phyloP scores from a whole-genome alignment of 2,113 vertebrate species.

The Oncorhynchus keta region DNA sequence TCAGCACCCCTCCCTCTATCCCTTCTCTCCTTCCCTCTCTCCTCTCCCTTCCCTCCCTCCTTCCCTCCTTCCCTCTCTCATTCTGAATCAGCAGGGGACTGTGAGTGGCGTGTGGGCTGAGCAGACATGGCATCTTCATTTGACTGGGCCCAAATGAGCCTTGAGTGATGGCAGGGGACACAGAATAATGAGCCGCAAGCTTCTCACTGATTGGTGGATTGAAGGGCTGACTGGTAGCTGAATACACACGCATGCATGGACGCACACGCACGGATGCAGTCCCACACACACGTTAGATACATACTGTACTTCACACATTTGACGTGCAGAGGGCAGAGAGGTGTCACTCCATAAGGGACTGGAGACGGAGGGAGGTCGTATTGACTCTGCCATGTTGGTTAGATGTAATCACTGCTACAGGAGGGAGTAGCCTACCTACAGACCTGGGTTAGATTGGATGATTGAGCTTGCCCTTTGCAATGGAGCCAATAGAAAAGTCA shows the following conservation, averaged over 20 bases:
- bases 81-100: constrained; percentile 3
- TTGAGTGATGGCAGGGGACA: constrained; percentile 52
- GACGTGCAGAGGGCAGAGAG: constrained; percentile 6
- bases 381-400: neutral
- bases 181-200: constrained; percentile 55
- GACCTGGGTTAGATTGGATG: too few relatives aligned
- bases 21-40: neutral
- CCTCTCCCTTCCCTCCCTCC: neutral
- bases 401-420: neutral
- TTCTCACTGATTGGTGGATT: constrained; percentile 50
- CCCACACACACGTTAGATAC: neutral
- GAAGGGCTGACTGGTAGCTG: constrained; percentile 28
- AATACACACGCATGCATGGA: too few relatives aligned
- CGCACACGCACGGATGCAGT: neutral
- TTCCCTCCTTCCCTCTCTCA: neutral
- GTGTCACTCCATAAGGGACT: neutral
- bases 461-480: too few relatives aligned
- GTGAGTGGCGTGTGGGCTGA: constrained; percentile 57
- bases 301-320: neutral
- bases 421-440: too few relatives aligned
- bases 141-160: constrained; percentile 60
- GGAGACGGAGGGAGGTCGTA: neutral
- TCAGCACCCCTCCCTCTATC: neutral
- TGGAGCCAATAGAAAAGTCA: too few relatives aligned
- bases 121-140: constrained; percentile 58